phyloP scores from a whole-genome alignment of 1,140 invertebrate species.

The Bombus haemorrhoidalis region DNA sequence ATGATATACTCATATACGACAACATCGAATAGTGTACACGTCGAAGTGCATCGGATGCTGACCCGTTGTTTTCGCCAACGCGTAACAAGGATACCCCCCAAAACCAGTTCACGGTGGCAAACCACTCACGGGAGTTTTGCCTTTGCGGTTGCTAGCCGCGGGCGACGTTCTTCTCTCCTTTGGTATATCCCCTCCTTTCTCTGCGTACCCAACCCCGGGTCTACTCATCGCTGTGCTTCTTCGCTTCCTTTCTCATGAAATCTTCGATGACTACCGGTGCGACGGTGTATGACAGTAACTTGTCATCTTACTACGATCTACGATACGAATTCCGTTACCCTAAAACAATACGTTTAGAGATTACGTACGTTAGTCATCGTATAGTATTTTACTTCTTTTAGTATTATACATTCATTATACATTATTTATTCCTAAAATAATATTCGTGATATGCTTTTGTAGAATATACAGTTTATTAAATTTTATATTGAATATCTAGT shows the following conservation, averaged over 20 bases:
- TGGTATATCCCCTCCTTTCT: constrained; percentile 32
- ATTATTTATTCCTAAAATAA: not conserved
- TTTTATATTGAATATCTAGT: not conserved
- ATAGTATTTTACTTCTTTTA: not conserved
- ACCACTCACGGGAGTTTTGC: constrained; percentile 65
- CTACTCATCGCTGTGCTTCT: constrained; percentile 44
- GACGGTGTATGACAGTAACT: constrained; percentile 27
- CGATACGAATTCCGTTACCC: not conserved
- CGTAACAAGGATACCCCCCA: constrained; percentile 61
- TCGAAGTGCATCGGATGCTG: constrained; percentile 8
- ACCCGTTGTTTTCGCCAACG: constrained; percentile 51
- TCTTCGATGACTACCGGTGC: constrained; percentile 50
- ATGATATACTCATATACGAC: constrained; percentile 9
- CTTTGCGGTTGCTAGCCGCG: constrained; percentile 76
- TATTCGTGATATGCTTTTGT: no score
- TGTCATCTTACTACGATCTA: constrained; percentile 21
- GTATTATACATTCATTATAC: not conserved
- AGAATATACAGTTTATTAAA: not conserved
- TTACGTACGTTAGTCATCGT: not conserved
- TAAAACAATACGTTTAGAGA: not conserved
- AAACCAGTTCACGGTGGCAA: constrained; percentile 72
- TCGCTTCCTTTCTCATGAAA: constrained; percentile 66
- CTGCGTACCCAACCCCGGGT: constrained; percentile 35
- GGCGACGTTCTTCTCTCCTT: constrained; percentile 64
- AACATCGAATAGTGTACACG: not conserved